Evolutionary conservation across 2,888 invertebrate species (phyloP).

Genomic region (Lasioglossum pauxillum): DNA sequence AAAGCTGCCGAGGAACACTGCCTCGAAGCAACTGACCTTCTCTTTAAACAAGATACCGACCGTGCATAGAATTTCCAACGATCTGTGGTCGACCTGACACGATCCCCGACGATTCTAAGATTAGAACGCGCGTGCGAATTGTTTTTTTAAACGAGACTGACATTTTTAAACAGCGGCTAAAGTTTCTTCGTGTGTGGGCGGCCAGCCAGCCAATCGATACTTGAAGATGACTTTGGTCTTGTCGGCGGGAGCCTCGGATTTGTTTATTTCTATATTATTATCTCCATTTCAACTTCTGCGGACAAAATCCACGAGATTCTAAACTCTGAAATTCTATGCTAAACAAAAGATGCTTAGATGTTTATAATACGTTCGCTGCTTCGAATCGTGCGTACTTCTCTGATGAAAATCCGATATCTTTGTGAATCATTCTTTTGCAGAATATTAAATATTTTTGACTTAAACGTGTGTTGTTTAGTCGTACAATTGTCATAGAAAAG

Average conservation of each 20-base stretch:
- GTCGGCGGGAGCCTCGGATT: background rate
- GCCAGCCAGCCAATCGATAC: conserved; percentile 3
- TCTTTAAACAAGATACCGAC: conserved; percentile 12
- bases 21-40: background rate
- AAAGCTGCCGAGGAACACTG: background rate
- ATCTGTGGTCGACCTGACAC: background rate
- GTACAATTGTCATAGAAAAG: background rate
- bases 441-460: background rate
- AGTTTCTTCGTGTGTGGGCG: conserved; percentile 12
- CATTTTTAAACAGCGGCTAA: conserved; percentile 1
- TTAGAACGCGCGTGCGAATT: conserved; percentile 34
- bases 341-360: no score
- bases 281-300: background rate
- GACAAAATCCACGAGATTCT: background rate
- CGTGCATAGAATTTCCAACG: background rate
- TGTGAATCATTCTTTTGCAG: background rate
- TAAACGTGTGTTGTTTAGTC: background rate
- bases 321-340: background rate
- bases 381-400: background rate
- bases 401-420: background rate
- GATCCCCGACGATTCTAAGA: conserved; percentile 43
- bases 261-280: background rate
- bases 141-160: conserved; percentile 16
- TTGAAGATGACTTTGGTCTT: background rate
- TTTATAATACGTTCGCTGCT: background rate